A percentile compares a stretch with the other conserved stretches of the same genome.
Conservation (phyloP, 2,797 vertebrate species). For the Anabacerthia variegaticeps region DNA sequence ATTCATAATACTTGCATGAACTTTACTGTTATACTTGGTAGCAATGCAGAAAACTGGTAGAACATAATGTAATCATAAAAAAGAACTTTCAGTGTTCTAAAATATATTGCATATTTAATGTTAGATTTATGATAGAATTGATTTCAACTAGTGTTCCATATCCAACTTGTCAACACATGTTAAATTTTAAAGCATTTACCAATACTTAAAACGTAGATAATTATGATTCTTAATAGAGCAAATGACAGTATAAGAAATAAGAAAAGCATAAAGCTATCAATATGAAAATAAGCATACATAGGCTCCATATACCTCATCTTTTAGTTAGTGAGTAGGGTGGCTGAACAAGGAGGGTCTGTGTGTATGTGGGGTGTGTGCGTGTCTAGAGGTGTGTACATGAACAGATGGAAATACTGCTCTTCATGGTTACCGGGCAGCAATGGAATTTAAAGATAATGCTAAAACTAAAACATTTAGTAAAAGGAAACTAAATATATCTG, state of each 20-base stretch:
- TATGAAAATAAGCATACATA: not conserved
- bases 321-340: not conserved
- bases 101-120: not conserved
- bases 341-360: not conserved
- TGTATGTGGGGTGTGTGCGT: accelerated
- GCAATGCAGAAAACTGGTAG: not conserved
- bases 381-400: not conserved
- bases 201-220: not conserved
- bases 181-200: not conserved
- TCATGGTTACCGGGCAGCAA: not conserved
- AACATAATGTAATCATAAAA: not conserved
- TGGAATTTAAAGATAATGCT: not conserved
- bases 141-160: not conserved
- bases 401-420: not conserved
- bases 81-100: not conserved
- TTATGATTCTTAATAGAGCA: not conserved
- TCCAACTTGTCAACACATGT: not conserved
- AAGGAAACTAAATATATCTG: not conserved
- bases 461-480: not conserved
- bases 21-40: not conserved
- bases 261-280: not conserved
- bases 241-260: not conserved
- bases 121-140: not conserved
- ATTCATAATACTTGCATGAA: not conserved
- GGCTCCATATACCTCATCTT: not conserved